Evolutionary conservation across 92 coral and sea anemone genomes (phyloP), one percentile per base, ranked within the genome.

Genomic region (Parazoanthus darwini): DNA sequence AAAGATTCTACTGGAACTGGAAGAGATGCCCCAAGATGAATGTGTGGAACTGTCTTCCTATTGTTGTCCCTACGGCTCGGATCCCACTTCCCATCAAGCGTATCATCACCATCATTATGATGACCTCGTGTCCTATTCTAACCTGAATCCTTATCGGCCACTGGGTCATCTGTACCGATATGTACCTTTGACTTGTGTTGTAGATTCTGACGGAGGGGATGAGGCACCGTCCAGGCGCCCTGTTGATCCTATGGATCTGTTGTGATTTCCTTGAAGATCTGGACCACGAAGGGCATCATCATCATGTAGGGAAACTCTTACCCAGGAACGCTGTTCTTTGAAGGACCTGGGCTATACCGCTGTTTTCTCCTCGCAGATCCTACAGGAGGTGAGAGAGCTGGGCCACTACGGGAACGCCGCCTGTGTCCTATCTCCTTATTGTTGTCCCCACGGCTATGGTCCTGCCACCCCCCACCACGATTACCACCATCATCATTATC

Each of bases 361-460:
- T 35, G 46, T 39, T 39, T 74, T 35, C 43, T 35, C 43, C 48
- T 0, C 79, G 6, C 16, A 74, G 48, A 74, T 35, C 79, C 43
- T 39, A 38, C 79, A 8, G 46, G 48, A 74, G 79, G 79, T 39
- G 48, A 5, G 81, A 20, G 81, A 78, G 81, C 29, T 78, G 81
- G 81, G 81, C 81, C 81, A 78, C 81, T 78, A 78, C 81, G 81
- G 81, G 82, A 79, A 79, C 67, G 67, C 82, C 0, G 68, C 39
- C 42, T 44, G 66, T 79, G 63, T 79, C 5, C 82, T 79, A 0
- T 50, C 20, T 50, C 66, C 66, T 50, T 44, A 79, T 79, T 79
- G 82, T 51, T 79, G 82, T 79, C 82, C 82, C 42, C 68, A 79
- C 82, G 82, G 82, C 82, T 78, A 0, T 10, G 82, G 82, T 78